Conservation (phyloP, 2,113 vertebrate species). For the Procapra przewalskii region DNA sequence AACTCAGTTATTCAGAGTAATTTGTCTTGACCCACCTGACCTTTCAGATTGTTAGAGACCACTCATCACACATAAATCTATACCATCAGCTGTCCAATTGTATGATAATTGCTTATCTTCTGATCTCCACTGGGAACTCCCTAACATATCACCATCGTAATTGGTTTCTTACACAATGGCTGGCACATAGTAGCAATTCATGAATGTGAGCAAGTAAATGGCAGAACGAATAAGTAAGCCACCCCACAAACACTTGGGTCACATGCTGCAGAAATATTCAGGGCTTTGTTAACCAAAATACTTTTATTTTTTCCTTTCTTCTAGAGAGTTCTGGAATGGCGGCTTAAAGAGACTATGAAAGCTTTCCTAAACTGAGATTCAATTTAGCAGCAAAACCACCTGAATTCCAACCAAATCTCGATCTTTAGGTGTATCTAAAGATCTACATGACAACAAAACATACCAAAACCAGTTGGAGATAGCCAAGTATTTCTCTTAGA, state of each 20-base stretch:
- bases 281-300: slow-evolving; percentile 9
- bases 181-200: background rate
- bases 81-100: background rate
- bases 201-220: background rate
- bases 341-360: background rate
- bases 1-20: slow-evolving; percentile 24
- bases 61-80: background rate
- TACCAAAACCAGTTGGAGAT: background rate
- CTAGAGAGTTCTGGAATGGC: background rate
- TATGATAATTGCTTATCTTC: slow-evolving; percentile 30
- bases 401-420: slow-evolving; percentile 11
- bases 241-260: background rate
- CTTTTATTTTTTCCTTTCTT: slow-evolving; percentile 11
- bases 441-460: slow-evolving; percentile 10
- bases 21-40: background rate
- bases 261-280: background rate
- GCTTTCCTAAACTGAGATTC: slow-evolving; percentile 13
- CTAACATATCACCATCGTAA: background rate
- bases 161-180: background rate
- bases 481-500: background rate
- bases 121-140: background rate
- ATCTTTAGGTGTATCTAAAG: background rate
- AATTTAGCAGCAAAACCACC: slow-evolving; percentile 2
- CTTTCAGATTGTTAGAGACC: background rate
- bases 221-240: slow-evolving; percentile 2